Evolutionary conservation across 2,888 invertebrate genomes (phyloP), one percentile per base, ranked within the genome.

Genomic region (Epicampocera succincta): DNA sequence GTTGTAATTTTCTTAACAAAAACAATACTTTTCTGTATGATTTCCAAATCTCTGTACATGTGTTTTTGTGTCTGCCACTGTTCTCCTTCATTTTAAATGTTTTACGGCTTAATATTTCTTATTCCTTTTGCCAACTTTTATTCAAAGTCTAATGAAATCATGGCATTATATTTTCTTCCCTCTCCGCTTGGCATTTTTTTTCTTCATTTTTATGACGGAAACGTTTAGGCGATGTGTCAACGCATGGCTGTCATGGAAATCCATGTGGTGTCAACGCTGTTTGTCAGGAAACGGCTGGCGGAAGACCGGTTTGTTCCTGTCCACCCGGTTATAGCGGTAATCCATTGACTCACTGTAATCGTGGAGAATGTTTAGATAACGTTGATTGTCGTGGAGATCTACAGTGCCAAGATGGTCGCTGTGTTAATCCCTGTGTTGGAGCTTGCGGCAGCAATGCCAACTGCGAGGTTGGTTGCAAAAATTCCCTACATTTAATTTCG

Each of bases 241-340:
- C 84, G 0, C 86, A 86, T 71, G 92, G 92, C 0, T 94, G 93
- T 85, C 92, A 93, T 0, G 92, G 93, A 1, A 92, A 91, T 87
- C 94, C 94, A 0, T 95, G 95, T 85, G 95, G 95, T 2, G 92
- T 92, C 8, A 94, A 94, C 52, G 94, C 95, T 2, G 93, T 94
- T 82, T 95, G 95, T 87, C 93, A 93, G 81, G 91, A 91, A 83
- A 91, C 92, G 80, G 91, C 93, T 84, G 94, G 94, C 84, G 95
- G 95, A 83, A 92, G 96, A 68, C 95, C 96, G 0, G 95, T 96
- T 6, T 96, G 96, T 88, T 95, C 95, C 25, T 96, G 96, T 86
- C 92, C 95, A 84, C 94, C 95, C 11, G 95, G 96, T 0, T 94
- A 96, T 89, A 94, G 94, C 84, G 97, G 96, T 38, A 96, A 96